phyloP scores from a whole-genome alignment of 2,113 vertebrate genomes.

The Cololabis saira region DNA sequence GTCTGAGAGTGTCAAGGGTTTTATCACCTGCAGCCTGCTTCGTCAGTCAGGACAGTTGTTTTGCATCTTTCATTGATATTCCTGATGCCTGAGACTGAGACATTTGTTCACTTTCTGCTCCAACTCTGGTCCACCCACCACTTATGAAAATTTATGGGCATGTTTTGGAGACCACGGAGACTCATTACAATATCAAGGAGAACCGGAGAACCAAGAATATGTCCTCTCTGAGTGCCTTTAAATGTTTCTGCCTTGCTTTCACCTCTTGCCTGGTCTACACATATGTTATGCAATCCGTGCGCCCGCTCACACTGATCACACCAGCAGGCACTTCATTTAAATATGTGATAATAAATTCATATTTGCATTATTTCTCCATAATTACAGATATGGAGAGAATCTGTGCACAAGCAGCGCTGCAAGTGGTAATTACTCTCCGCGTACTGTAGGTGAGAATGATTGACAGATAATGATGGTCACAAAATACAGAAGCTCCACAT shows the following conservation, averaged over 20 bases:
- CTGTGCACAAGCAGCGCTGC: constrained; percentile 6
- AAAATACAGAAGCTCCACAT: constrained; percentile 12
- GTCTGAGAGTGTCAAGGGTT: constrained; percentile 28
- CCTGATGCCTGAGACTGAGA: constrained; percentile 50
- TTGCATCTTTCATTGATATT: constrained; percentile 55
- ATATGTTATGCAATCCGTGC: not conserved
- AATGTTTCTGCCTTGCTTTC: constrained; percentile 35
- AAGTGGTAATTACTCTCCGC: constrained; percentile 46
- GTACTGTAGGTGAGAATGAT: constrained; percentile 23
- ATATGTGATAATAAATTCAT: constrained; percentile 21
- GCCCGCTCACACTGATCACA: constrained; percentile 9
- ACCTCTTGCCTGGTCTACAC: not conserved
- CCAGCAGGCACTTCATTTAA: constrained; percentile 27
- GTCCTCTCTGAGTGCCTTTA: constrained; percentile 41
- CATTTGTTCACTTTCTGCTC: constrained; percentile 60
- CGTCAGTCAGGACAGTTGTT: constrained; percentile 23
- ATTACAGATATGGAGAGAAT: constrained; percentile 33
- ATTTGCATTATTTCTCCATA: constrained; percentile 24
- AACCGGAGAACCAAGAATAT: constrained; percentile 27
- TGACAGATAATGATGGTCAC: constrained; percentile 34
- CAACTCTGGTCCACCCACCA: constrained; percentile 59
- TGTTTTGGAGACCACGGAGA: constrained; percentile 59
- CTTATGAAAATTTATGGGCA: constrained; percentile 64
- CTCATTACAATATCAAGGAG: constrained; percentile 63
- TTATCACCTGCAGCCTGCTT: constrained; percentile 23